phyloP scores from a whole-genome alignment of 2,113 vertebrate species.

The Cardinalis cardinalis region DNA sequence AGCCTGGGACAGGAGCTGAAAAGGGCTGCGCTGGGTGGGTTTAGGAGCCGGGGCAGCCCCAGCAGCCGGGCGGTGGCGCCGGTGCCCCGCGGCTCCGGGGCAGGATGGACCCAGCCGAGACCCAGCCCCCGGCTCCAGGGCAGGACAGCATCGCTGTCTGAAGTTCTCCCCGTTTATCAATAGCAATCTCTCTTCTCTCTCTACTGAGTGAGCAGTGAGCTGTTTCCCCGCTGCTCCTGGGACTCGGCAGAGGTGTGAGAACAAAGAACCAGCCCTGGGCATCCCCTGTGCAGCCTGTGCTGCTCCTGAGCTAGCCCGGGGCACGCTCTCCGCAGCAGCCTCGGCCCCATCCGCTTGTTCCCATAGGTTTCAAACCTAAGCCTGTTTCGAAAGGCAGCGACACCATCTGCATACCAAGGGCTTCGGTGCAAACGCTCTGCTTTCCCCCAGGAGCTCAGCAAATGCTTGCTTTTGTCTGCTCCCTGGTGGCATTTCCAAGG shows the following conservation, averaged over 20 bases:
- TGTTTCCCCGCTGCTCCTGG: neutral
- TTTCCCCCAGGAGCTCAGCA: constrained; percentile 31
- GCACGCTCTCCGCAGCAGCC: neutral
- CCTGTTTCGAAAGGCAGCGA: neutral
- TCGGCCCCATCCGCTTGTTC: neutral
- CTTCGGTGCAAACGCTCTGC: neutral
- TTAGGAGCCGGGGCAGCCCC: neutral
- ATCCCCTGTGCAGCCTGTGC: neutral
- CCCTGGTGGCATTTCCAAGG: constrained; percentile 54
- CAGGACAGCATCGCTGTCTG: rapidly evolving
- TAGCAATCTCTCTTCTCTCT: neutral
- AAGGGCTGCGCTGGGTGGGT: neutral
- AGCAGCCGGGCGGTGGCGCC: neutral
- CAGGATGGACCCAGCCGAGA: rapidly evolving
- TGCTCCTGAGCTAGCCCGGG: neutral
- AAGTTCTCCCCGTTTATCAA: rapidly evolving
- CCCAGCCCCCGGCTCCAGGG: neutral
- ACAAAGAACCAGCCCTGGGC: neutral
- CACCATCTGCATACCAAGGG: constrained; percentile 49
- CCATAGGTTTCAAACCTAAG: neutral
- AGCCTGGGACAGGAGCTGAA: rapidly evolving
- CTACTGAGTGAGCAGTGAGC: neutral
- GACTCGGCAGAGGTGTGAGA: neutral
- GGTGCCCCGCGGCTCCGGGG: neutral
- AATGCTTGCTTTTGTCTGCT: constrained; percentile 51